A percentile compares a stretch with the other conserved stretches of the same genome.
Evolutionary conservation across 2,113 vertebrate species (phyloP).

Genomic region (Felis chaus): DNA sequence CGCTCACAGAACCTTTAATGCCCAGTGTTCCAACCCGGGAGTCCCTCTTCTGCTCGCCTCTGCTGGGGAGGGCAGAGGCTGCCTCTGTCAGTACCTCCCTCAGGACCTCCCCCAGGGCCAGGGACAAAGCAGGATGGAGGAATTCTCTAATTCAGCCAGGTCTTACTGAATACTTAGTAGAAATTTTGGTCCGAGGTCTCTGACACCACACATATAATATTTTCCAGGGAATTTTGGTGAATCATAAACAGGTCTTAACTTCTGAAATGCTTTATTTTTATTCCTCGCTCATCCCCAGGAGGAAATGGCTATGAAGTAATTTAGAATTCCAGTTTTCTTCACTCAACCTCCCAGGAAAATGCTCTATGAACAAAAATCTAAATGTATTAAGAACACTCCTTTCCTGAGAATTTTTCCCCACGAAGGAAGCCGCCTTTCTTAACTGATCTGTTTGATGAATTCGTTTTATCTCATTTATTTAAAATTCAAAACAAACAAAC

Average conservation of each 20-base stretch:
- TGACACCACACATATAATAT: not conserved
- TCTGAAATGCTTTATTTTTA: conserved; percentile 24
- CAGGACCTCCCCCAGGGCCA: not conserved
- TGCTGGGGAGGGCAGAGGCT: not conserved
- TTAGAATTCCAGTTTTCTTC: not conserved
- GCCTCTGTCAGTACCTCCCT: not conserved
- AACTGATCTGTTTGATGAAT: not conserved
- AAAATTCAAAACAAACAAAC: not conserved
- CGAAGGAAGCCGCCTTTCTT: not conserved
- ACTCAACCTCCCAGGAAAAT: not conserved
- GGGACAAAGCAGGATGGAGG: not conserved
- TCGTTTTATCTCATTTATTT: conserved; percentile 1
- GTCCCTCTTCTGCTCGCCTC: not conserved
- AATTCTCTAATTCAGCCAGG: not conserved
- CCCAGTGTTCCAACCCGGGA: not conserved
- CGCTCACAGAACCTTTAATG: not conserved
- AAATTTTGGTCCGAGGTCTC: not conserved
- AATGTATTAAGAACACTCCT: not conserved
- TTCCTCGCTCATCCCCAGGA: not conserved
- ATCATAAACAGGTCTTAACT: not conserved
- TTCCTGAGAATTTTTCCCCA: not conserved
- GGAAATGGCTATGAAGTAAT: not conserved
- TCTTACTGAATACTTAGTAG: not conserved
- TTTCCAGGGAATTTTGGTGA: not conserved
- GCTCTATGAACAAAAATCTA: not conserved